These are phyloP conservation scores for Indri indri DNA, from an alignment of 2,113 vertebrate genomes.

Conservation along the genomic window DNA sequence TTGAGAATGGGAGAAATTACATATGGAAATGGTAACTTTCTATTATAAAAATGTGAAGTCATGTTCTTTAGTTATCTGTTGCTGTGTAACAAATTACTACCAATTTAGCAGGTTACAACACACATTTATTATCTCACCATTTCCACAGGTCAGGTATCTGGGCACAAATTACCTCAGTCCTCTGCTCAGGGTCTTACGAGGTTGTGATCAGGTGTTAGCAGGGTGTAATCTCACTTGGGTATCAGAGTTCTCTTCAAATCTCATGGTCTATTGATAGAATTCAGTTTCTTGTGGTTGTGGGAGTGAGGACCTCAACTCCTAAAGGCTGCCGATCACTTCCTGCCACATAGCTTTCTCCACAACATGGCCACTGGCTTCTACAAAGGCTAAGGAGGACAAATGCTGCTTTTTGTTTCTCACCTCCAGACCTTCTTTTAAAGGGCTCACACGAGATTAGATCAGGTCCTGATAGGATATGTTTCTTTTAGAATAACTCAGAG, in stretches of 20 bases:
- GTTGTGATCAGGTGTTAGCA: neutral
- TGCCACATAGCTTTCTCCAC: neutral
- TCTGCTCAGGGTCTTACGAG: neutral
- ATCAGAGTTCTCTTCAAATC: neutral
- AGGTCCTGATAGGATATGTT: neutral
- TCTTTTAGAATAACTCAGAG: neutral
- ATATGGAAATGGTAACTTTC: neutral
- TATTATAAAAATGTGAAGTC: neutral
- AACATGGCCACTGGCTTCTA: neutral
- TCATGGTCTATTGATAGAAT: neutral
- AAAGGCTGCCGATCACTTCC: neutral
- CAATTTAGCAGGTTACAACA: neutral
- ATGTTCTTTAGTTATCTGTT: neutral
- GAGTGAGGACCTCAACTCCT: neutral
- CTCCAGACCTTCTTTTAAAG: neutral
- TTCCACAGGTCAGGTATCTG: neutral
- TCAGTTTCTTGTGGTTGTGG: neutral
- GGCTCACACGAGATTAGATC: neutral
- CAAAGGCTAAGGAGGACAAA: neutral
- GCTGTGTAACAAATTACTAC: neutral
- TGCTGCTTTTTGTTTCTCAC: neutral
- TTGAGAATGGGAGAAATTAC: neutral
- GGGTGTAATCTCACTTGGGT: neutral
- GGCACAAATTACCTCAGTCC: neutral
- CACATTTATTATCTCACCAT: neutral